Percentiles rank a stretch among this genome's conserved stretches.
These are phyloP conservation scores for Chascanopsetta lugubris DNA, from an alignment of 2,113 vertebrate genomes.

Conservation along the genomic window DNA sequence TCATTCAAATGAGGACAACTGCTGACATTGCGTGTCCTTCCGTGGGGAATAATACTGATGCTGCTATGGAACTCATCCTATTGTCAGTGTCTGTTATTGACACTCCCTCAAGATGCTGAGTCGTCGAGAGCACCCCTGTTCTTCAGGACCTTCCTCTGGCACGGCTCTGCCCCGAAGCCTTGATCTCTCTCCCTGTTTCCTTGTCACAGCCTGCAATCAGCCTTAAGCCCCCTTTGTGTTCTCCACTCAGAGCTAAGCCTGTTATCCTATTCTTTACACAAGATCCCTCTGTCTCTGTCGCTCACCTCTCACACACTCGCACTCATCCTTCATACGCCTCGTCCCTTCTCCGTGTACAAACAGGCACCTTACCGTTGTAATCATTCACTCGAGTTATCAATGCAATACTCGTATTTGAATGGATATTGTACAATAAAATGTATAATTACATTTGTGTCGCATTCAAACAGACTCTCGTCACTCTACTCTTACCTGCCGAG, in stretches of 20 bases:
- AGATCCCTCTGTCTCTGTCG: slow-evolving; percentile 41
- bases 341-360: neutral
- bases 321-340: too few species aligned
- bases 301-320: slow-evolving; percentile 36
- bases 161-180: slow-evolving; percentile 62
- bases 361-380: too few species aligned
- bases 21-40: slow-evolving; percentile 67
- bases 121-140: slow-evolving; percentile 36
- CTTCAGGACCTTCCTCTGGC: slow-evolving; percentile 56
- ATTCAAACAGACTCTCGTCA: too few species aligned
- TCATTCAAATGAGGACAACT: slow-evolving; percentile 60
- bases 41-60: slow-evolving; percentile 4
- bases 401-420: too few species aligned
- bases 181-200: slow-evolving; percentile 68
- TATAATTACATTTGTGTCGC: too few species aligned
- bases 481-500: too few species aligned
- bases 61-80: slow-evolving; percentile 34
- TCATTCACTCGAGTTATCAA: too few species aligned
- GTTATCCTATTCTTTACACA: slow-evolving; percentile 68
- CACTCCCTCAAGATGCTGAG: slow-evolving; percentile 59
- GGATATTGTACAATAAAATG: too few species aligned
- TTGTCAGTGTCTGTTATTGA: slow-evolving; percentile 56
- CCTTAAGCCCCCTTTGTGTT: slow-evolving; percentile 70
- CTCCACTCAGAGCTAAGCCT: slow-evolving; percentile 70
- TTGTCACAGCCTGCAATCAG: slow-evolving; percentile 73